phyloP scores from a whole-genome alignment of 2,888 invertebrate genomes.

The Hypena proboscidalis region DNA sequence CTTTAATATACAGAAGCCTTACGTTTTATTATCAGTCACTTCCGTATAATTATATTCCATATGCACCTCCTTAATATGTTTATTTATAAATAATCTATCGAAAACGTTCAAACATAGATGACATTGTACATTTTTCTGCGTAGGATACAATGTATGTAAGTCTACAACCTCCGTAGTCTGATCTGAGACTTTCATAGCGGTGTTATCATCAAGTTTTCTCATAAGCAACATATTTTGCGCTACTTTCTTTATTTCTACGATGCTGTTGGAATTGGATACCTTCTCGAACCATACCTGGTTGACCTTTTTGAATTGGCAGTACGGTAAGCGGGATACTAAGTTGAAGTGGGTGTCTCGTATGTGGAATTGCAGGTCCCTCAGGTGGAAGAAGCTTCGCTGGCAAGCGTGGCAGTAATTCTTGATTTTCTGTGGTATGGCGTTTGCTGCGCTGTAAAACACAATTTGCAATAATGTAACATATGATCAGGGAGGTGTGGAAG shows the following conservation, averaged over 20 bases:
- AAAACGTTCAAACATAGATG: slow-evolving; percentile 1
- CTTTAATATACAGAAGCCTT: too few species aligned
- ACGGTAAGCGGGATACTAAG: slow-evolving; percentile 40
- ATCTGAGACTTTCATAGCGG: slow-evolving; percentile 30
- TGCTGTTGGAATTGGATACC: slow-evolving; percentile 52
- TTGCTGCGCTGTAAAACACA: slow-evolving; percentile 6
- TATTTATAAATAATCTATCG: slow-evolving; percentile 5
- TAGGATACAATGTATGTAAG: slow-evolving; percentile 36
- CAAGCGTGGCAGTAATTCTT: slow-evolving; percentile 51
- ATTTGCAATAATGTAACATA: too few species aligned
- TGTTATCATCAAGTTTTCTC: slow-evolving; percentile 42
- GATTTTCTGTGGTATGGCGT: slow-evolving; percentile 27
- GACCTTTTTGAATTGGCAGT: slow-evolving; percentile 48
- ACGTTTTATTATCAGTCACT: too few species aligned
- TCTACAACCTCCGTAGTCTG: slow-evolving; percentile 36
- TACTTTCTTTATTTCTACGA: slow-evolving; percentile 61
- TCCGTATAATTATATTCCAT: neutral
- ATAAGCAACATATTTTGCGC: slow-evolving; percentile 52
- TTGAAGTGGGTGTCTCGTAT: slow-evolving; percentile 62
- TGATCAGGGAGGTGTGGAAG: too few species aligned
- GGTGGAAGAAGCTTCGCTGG: slow-evolving; percentile 32
- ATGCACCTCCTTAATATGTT: slow-evolving; percentile 6
- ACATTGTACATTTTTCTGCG: neutral
- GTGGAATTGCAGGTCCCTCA: slow-evolving; percentile 49
- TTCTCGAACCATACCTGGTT: slow-evolving; percentile 68